phyloP scores from a whole-genome alignment of 2,797 vertebrate genomes.

The Falco biarmicus region DNA sequence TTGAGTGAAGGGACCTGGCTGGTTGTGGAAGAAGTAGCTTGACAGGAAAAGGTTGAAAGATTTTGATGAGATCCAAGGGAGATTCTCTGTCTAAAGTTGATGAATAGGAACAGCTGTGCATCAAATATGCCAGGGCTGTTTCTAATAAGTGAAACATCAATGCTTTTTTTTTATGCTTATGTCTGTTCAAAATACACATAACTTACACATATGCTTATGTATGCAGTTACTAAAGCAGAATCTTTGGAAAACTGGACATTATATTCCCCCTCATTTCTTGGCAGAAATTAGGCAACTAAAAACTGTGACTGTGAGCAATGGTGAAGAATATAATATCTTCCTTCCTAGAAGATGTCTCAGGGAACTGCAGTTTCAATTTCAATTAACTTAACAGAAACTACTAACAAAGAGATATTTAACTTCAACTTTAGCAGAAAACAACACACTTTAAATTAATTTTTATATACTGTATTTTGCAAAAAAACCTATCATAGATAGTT shows the following conservation, averaged over 20 bases:
- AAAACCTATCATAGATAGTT: not conserved
- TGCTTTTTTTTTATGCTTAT: not conserved
- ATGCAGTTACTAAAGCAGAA: not conserved
- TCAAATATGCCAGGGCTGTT: not conserved
- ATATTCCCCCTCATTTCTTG: not conserved
- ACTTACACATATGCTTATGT: not conserved
- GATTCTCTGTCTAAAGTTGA: not conserved
- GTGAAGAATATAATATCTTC: not conserved
- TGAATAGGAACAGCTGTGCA: not conserved
- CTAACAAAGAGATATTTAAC: not conserved
- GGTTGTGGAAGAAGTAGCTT: not conserved
- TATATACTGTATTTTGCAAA: not conserved
- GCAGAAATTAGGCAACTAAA: not conserved
- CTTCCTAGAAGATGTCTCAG: not conserved
- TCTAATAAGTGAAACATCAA: not conserved
- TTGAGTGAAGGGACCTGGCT: not conserved
- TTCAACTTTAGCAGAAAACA: not conserved
- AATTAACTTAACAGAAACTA: not conserved
- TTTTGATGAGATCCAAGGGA: not conserved
- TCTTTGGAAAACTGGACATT: not conserved
- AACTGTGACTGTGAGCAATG: not conserved
- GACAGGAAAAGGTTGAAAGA: not conserved
- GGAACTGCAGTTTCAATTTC: not conserved
- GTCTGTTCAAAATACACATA: not conserved
- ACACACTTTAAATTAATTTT: not conserved